A percentile compares a stretch with the other conserved stretches of the same genome.
Evolutionary conservation across 2,797 vertebrate genomes (phyloP).

Genomic region (Prunella strophiata): DNA sequence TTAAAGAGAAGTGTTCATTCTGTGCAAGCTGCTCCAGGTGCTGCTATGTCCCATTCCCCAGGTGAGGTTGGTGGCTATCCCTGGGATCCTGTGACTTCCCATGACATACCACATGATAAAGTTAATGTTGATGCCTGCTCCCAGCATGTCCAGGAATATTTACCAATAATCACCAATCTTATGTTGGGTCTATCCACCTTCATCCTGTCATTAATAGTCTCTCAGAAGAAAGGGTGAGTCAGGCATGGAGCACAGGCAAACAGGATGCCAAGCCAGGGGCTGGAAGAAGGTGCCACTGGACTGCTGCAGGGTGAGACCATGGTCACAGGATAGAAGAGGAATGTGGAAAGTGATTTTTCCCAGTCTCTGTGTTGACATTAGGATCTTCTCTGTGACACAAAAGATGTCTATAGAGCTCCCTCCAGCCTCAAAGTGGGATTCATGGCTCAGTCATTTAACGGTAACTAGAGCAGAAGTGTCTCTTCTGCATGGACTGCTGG

Average conservation of each 20-base stretch:
- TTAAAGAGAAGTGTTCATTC: not conserved
- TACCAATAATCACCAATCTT: not conserved
- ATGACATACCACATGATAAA: not conserved
- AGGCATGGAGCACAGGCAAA: too few species aligned
- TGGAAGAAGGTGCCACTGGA: not conserved
- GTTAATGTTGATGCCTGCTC: not conserved
- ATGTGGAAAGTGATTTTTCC: not conserved
- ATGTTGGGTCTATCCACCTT: accelerated
- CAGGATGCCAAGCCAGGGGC: not conserved
- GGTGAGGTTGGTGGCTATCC: not conserved
- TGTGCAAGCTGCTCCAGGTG: not conserved
- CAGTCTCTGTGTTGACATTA: not conserved
- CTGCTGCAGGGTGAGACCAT: not conserved
- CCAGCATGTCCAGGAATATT: accelerated
- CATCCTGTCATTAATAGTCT: accelerated
- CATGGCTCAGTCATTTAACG: not conserved
- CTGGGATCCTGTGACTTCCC: not conserved
- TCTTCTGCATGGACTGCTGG: not conserved
- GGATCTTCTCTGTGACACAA: not conserved
- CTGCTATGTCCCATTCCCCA: not conserved
- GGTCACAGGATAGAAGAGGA: not conserved
- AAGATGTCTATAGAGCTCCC: accelerated
- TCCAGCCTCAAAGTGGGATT: not conserved
- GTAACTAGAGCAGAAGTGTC: not conserved
- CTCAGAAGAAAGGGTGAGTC: not conserved